These are phyloP conservation scores for Brachypalpus laphriformis DNA, from an alignment of 2,888 invertebrate genomes.

Conservation along the genomic window DNA sequence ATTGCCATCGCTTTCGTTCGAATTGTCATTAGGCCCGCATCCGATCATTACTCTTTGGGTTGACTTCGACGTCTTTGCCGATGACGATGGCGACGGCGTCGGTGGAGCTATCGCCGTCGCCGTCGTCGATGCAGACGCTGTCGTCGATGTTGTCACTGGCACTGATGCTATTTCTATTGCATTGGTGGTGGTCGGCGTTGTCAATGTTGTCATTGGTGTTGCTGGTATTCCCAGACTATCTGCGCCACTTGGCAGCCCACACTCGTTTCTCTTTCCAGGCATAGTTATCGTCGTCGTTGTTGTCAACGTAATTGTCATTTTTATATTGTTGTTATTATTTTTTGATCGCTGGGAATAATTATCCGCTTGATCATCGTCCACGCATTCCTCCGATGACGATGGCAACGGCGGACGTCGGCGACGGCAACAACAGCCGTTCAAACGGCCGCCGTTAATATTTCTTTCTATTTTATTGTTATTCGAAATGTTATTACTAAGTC, in stretches of 20 bases:
- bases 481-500: slow-evolving; percentile 66
- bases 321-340: slow-evolving; percentile 75
- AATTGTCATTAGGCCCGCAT: slow-evolving; percentile 67
- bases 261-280: slow-evolving; percentile 48
- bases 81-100: neutral
- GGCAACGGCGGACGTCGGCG: slow-evolving; percentile 53
- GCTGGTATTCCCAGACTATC: slow-evolving; percentile 62
- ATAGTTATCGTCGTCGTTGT: slow-evolving; percentile 58
- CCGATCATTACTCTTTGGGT: slow-evolving; percentile 68
- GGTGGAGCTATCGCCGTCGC: slow-evolving; percentile 15
- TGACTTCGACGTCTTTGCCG: slow-evolving; percentile 42
- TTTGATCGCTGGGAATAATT: slow-evolving; percentile 74
- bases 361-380: slow-evolving; percentile 70
- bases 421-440: slow-evolving; percentile 68
- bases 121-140: slow-evolving; percentile 31
- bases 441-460: slow-evolving; percentile 60
- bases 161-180: slow-evolving; percentile 72
- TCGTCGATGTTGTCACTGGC: slow-evolving; percentile 66
- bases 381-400: slow-evolving; percentile 60
- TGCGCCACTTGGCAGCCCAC: slow-evolving; percentile 73
- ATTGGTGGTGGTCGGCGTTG: slow-evolving; percentile 68
- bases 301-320: slow-evolving; percentile 68
- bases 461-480: slow-evolving; percentile 61
- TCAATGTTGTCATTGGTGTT: slow-evolving; percentile 72
- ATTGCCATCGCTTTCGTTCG: slow-evolving; percentile 62